Conservation (phyloP, 2,113 vertebrate species). For the Corvus cornix region DNA sequence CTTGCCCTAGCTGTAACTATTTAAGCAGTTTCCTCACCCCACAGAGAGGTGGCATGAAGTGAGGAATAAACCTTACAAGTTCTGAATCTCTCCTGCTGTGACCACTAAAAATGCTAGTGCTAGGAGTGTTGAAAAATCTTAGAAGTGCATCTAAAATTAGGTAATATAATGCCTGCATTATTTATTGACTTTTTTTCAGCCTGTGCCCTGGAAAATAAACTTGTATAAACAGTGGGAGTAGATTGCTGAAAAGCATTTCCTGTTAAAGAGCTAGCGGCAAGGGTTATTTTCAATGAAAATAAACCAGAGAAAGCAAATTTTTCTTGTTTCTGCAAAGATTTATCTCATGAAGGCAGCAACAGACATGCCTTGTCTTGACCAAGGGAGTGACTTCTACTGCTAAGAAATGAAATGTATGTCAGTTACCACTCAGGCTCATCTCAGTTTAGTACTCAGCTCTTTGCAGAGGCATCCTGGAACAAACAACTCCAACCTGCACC, state of each 20-base stretch:
- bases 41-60: neutral
- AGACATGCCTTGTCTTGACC: neutral
- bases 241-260: constrained; percentile 14
- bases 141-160: neutral
- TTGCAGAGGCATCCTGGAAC: neutral
- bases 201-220: neutral
- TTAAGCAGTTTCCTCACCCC: neutral
- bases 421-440: neutral
- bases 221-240: neutral
- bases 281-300: neutral
- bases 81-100: neutral
- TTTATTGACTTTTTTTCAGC: constrained; percentile 14
- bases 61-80: neutral
- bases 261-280: neutral
- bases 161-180: neutral
- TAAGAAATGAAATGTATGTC: neutral
- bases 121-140: neutral
- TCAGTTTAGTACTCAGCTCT: neutral
- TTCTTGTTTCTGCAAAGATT: neutral
- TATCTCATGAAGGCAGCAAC: neutral
- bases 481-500: neutral
- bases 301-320: neutral
- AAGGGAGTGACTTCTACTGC: neutral
- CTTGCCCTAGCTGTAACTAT: neutral
- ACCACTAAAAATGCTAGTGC: neutral